Base-by-base conservation (phyloP, 2,113 vertebrate species). In the Paratilapia polleni region DNA sequence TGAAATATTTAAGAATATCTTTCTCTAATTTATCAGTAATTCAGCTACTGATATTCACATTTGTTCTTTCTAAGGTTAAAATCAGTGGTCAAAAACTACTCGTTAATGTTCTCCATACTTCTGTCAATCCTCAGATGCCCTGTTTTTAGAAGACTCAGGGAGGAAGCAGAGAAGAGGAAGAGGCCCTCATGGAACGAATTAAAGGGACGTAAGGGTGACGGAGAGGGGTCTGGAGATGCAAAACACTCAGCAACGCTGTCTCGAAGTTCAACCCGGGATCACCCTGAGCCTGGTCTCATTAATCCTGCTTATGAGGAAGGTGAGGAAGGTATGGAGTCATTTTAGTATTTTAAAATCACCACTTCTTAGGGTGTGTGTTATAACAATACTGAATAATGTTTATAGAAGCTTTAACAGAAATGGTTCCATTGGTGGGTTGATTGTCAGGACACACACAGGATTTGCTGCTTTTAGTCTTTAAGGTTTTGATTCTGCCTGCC, bases 261-360 rank as follows among this genome's bases (percentile, higher is more conserved):
- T 54, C 92, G 94, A 76, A 90, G 89, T 26, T 62, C 88, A 59
- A 38, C 68, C 57, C 82, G 93, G 49, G 93, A 93, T 61, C 91
- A 82, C 41, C 93, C 96, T 1, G 97, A 98, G 80, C 96, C 97
- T 8, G 97, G 97, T 1, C 87, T 98, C 80, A 96, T 97, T 57
- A 98, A 98, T 89, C 97, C 97, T 64, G 97, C 97, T 56, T 98
- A 96, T 89, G 97, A 98, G 89, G 97, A 97, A 94, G 94, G 94
- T 62, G 97, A 98, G 85, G 97, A 98, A 76, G 97, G 97, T 98
- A 95, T 87, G 93, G 59, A 22, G 31, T 75, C 56, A 75, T 56
- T 66, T 88, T 56, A 31, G 80, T 43, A n/a, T 8, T 31, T 80
- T 68, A 38, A 34, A 68, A 34, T 13, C 2, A 22, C 4, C 5